Evolutionary conservation across 2,797 vertebrate genomes (phyloP).

Genomic region (Poecile montanus): DNA sequence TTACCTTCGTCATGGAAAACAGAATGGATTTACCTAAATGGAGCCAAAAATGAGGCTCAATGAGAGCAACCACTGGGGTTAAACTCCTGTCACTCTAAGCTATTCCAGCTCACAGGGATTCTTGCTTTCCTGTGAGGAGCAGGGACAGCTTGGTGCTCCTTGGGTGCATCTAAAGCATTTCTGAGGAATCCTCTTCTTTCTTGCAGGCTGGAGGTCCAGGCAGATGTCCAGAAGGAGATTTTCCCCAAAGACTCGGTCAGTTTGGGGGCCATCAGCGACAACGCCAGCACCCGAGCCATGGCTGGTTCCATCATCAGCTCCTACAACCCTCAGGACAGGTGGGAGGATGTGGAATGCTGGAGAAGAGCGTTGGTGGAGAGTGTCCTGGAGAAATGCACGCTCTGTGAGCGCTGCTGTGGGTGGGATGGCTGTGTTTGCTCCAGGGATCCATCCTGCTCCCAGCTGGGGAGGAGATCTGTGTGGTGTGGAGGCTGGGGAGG

Average conservation of each 20-base stretch:
- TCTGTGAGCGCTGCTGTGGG: not conserved
- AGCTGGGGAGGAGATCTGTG: not conserved
- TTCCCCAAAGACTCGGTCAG: conserved; percentile 93
- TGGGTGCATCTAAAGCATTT: not conserved
- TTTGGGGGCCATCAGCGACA: conserved; percentile 93
- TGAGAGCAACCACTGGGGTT: not conserved
- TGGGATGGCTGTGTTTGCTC: not conserved
- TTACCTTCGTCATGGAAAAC: conserved; percentile 60
- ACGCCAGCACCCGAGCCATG: conserved; percentile 96
- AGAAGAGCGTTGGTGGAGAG: not conserved
- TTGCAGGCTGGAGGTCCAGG: conserved; percentile 93
- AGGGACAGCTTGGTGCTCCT: not conserved
- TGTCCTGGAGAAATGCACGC: not conserved
- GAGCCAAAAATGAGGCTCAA: conserved; percentile 17
- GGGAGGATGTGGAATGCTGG: not conserved
- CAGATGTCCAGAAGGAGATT: conserved; percentile 89
- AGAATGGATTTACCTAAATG: not conserved
- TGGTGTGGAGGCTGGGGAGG: not conserved
- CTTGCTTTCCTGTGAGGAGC: fast-evolving
- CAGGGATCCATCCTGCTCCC: not conserved
- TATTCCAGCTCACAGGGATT: not conserved
- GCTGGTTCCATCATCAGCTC: conserved; percentile 99
- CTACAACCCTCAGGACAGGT: conserved; percentile 98
- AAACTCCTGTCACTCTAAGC: not conserved
- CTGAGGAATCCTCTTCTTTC: conserved; percentile 49